Evolutionary conservation across 1,140 invertebrate genomes (phyloP).

Genomic region (Ephestia elutella): DNA sequence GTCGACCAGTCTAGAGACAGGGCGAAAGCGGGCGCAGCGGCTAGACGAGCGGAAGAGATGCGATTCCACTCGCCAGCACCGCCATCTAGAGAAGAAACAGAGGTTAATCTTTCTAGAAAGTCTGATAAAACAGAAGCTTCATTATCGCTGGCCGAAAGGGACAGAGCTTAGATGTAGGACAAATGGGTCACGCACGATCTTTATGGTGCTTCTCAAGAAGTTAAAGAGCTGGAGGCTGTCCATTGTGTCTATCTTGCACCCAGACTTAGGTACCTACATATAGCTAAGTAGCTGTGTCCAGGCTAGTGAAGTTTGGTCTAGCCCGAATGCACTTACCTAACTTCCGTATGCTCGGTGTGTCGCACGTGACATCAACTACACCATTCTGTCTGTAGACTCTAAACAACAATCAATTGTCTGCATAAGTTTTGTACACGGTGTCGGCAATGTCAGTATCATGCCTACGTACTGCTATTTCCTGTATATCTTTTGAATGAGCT

Average conservation of each 20-base stretch:
- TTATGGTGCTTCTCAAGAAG: too few relatives aligned
- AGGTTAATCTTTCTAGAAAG: not conserved
- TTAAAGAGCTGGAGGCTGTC: too few relatives aligned
- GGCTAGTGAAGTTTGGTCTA: too few relatives aligned
- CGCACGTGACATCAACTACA: not conserved
- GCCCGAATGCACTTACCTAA: not conserved
- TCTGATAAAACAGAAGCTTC: not conserved
- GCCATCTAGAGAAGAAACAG: not conserved
- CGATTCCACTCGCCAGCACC: constrained; percentile 10
- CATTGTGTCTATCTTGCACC: too few relatives aligned
- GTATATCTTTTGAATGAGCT: too few relatives aligned
- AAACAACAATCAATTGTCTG: constrained; percentile 2
- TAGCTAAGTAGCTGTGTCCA: too few relatives aligned
- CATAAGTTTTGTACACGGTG: not conserved
- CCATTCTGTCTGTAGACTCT: not conserved
- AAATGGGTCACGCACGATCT: too few relatives aligned
- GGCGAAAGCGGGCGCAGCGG: constrained; percentile 26
- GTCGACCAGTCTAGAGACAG: constrained; percentile 34
- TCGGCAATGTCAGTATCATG: not conserved
- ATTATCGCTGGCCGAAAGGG: not conserved
- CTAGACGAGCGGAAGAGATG: constrained; percentile 13
- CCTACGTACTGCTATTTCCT: not conserved
- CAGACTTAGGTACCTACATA: too few relatives aligned
- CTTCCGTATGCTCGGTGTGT: not conserved
- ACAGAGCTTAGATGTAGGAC: too few relatives aligned